Conservation (phyloP, 1,140 invertebrate genomes). For the Leptinotarsa texana region DNA sequence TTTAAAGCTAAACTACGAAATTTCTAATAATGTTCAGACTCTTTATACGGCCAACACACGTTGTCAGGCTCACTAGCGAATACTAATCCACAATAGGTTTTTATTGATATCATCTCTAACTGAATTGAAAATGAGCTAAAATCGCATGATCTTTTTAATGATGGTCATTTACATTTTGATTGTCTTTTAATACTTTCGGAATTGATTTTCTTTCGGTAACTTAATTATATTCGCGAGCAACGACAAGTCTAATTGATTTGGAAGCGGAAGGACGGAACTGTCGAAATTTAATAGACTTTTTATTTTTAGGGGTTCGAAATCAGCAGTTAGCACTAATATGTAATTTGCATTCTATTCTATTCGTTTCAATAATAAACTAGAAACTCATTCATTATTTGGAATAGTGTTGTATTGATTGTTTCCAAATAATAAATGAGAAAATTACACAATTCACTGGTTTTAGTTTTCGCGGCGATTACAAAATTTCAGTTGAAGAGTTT, state of each 20-base stretch:
- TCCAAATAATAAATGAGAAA: too few species aligned
- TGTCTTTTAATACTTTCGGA: constrained; percentile 27
- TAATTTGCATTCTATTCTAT: too few species aligned
- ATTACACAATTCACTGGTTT: too few species aligned
- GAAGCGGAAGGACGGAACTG: constrained; percentile 15
- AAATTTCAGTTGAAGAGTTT: too few species aligned
- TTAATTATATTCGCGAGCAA: constrained; percentile 21
- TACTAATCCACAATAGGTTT: constrained; percentile 1
- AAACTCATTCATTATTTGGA: too few species aligned
- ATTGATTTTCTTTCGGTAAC: constrained; percentile 29
- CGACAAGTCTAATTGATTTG: constrained; percentile 28
- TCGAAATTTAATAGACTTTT: constrained; percentile 26
- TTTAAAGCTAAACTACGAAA: too few species aligned
- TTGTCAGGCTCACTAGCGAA: too few species aligned
- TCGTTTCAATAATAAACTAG: too few species aligned
- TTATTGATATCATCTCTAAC: constrained; percentile 17
- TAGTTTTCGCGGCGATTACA: too few species aligned
- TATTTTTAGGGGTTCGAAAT: constrained; percentile 23
- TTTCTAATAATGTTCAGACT: too few species aligned
- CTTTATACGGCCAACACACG: too few species aligned
- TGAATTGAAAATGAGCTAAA: constrained; percentile 14
- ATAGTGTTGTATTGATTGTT: too few species aligned
- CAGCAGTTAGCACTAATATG: neutral
- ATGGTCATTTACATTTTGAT: constrained; percentile 27
- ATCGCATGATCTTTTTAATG: constrained; percentile 25